phyloP scores from a whole-genome alignment of 2,113 vertebrate species.

The Sprattus sprattus region DNA sequence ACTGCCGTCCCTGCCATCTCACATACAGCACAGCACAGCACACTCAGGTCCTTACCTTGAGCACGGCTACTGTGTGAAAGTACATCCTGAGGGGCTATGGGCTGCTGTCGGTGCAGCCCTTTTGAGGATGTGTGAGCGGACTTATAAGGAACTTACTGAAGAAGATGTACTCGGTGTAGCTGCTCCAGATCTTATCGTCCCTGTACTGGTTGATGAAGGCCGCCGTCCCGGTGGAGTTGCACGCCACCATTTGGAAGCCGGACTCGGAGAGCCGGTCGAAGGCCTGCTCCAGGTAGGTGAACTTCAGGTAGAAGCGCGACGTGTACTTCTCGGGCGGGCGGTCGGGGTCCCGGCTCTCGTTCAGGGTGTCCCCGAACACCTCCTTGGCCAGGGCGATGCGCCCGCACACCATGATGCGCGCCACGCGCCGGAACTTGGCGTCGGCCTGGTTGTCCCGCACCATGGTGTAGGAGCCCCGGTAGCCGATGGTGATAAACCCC shows the following conservation, averaged over 20 bases:
- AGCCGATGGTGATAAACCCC: slow-evolving; percentile 84
- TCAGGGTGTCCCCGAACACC: slow-evolving; percentile 83
- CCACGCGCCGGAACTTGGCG: slow-evolving; percentile 84
- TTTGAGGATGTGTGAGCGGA: not conserved
- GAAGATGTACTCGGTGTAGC: slow-evolving; percentile 89
- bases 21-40: not conserved
- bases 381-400: slow-evolving; percentile 85
- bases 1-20: not conserved
- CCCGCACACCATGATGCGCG: slow-evolving; percentile 86
- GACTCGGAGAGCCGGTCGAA: slow-evolving; percentile 84
- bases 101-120: not conserved
- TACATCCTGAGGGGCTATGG: not conserved
- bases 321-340: slow-evolving; percentile 86
- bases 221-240: slow-evolving; percentile 76
- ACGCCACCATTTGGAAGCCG: slow-evolving; percentile 81
- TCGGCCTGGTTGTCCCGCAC: slow-evolving; percentile 82
- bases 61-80: not conserved
- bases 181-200: slow-evolving; percentile 88
- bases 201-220: slow-evolving; percentile 82
- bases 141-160: slow-evolving; percentile 76
- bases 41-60: not conserved
- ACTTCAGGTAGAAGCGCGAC: slow-evolving; percentile 89
- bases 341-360: slow-evolving; percentile 86
- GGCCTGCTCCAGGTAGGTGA: slow-evolving; percentile 86
- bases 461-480: slow-evolving; percentile 81